These are phyloP conservation scores for Tipula helvola DNA, from an alignment of 2,888 invertebrate genomes.

Conservation along the genomic window DNA sequence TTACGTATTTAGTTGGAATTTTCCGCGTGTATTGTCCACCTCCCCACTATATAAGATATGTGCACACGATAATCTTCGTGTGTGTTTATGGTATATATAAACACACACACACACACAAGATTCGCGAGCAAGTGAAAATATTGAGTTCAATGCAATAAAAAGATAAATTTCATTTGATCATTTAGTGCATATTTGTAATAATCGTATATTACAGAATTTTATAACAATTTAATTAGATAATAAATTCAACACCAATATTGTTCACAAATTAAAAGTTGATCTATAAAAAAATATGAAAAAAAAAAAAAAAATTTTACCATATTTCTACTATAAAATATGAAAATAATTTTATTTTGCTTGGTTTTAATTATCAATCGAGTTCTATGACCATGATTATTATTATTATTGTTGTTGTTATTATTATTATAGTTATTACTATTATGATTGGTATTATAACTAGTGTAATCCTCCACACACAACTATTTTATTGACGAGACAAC, in stretches of 20 bases:
- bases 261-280: slow-evolving; percentile 4
- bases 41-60: background rate
- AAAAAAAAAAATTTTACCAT: background rate
- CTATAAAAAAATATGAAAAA: background rate
- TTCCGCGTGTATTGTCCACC: background rate
- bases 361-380: background rate
- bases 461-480: background rate
- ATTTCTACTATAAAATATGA: background rate
- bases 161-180: background rate
- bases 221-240: slow-evolving; percentile 4
- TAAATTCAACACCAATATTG: slow-evolving; percentile 4
- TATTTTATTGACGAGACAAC: background rate
- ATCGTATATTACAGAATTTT: background rate
- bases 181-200: background rate
- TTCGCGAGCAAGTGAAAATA: background rate
- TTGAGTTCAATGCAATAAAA: background rate
- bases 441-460: background rate
- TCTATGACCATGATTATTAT: background rate
- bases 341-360: background rate
- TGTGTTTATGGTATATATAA: background rate
- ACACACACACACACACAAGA: background rate
- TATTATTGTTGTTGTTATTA: background rate
- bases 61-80: background rate
- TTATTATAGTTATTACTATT: background rate
- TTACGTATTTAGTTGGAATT: background rate